These are phyloP conservation scores for Eutrigla gurnardus DNA, from an alignment of 2,797 vertebrate genomes.

Conservation along the genomic window DNA sequence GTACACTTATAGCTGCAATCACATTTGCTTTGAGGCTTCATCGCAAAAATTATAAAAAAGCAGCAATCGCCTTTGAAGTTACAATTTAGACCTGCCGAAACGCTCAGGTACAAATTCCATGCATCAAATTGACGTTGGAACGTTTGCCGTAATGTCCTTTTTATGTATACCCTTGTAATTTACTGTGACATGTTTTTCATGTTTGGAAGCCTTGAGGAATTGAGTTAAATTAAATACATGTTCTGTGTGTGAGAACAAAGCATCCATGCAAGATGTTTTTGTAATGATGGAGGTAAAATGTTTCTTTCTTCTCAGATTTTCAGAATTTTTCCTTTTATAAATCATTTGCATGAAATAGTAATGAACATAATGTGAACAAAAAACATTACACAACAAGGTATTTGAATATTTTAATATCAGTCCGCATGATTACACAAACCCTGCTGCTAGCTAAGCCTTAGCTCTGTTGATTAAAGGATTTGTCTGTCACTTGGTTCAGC, in stretches of 20 bases:
- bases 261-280: neutral
- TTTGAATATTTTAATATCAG: neutral
- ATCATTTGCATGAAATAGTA: neutral
- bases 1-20: slow-evolving; percentile 56
- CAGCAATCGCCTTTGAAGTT: slow-evolving; percentile 48
- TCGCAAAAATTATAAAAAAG: slow-evolving; percentile 55
- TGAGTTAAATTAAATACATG: slow-evolving; percentile 8
- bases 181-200: slow-evolving; percentile 20
- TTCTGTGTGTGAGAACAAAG: neutral
- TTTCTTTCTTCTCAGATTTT: neutral
- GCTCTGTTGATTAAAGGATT: neutral
- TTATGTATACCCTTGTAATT: slow-evolving; percentile 14
- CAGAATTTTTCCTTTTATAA: neutral
- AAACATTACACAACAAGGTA: neutral
- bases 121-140: slow-evolving; percentile 16
- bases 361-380: neutral
- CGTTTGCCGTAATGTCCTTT: slow-evolving; percentile 26
- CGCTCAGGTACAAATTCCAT: slow-evolving; percentile 6
- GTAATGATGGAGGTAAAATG: neutral
- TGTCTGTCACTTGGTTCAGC: slow-evolving; percentile 3
- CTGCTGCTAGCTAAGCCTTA: neutral
- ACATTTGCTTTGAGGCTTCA: slow-evolving; percentile 46
- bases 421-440: neutral
- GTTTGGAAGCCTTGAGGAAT: slow-evolving; percentile 22
- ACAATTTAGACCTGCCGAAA: slow-evolving; percentile 33